phyloP scores from a whole-genome alignment of 2,113 vertebrate species.

The Typhlomys cinereus region DNA sequence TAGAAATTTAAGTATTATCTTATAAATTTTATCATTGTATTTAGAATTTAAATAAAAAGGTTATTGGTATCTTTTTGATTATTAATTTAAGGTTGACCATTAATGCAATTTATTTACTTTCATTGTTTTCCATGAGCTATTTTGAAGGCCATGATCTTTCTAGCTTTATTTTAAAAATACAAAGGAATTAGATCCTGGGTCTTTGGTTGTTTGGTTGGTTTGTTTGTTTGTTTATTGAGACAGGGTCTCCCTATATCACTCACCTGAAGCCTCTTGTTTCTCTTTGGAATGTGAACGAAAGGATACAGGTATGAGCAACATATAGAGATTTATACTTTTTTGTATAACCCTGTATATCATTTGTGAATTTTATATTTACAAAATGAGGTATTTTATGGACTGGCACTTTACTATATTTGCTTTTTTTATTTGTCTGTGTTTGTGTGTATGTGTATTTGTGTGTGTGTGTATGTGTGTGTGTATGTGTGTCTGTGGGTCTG shows the following conservation, averaged over 20 bases:
- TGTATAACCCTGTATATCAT: neutral
- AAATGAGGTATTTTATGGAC: neutral
- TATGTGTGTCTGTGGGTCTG: too few relatives aligned
- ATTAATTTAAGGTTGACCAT: neutral
- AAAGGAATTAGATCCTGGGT: too few relatives aligned
- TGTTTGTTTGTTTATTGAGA: neutral
- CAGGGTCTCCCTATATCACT: neutral
- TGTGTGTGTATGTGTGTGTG: too few relatives aligned
- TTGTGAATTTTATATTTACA: conserved; percentile 12
- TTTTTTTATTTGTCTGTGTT: too few relatives aligned
- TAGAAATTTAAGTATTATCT: too few relatives aligned
- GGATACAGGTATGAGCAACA: neutral
- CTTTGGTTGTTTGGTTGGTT: too few relatives aligned
- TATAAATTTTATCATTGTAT: too few relatives aligned
- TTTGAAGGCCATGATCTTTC: neutral
- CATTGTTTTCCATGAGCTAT: neutral
- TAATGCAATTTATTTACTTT: neutral
- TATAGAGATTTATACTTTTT: neutral
- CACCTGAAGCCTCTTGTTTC: neutral
- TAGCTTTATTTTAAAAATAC: neutral
- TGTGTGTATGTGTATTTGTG: too few relatives aligned
- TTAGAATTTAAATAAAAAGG: too few relatives aligned
- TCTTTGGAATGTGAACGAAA: neutral
- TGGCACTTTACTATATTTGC: too few relatives aligned
- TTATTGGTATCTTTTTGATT: too few relatives aligned